Evolutionary conservation across 2,797 vertebrate species (phyloP), one percentile per base, ranked within the genome.

Genomic region (Esox masquinongy): DNA sequence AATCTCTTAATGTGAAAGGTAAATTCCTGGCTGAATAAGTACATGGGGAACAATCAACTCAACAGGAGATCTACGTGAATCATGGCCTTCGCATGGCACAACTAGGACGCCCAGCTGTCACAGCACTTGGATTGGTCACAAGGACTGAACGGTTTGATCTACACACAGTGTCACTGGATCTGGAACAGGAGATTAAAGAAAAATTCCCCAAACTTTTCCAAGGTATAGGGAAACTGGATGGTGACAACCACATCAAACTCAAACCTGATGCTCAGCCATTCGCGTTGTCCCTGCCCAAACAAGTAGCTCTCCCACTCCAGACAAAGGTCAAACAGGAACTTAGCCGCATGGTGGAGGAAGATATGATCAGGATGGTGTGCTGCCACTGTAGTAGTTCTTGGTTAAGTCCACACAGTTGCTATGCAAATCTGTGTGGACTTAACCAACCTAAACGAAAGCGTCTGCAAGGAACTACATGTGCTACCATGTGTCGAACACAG

Each of bases 401-500:
- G 75, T 14, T n/a, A n/a, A n/a, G n/a, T n/a, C n/a, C 14, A 36
- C 22, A 75, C n/a, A 43, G 47, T 29, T 9, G 47, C 19, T 19
- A 53, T 73, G 4, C 4, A n/a, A 5, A 77, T 77, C 16, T 79
- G 77, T 74, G 39, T 74, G n/a, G 74, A 79, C 26, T 49, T 77
- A 26, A 77, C 75, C 5, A 51, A 43, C 3, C 22, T 79, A 15
- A 82, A 78, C 43, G 2, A 24, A 43, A 43, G 39, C 51, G 11
- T 53, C 14, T 16, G 51, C 8, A 3, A 4, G 9, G 39, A 43
- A 43, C 5, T 7, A 43, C 5, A 63, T 9, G 22, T 63, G n/a
- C 22, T 26, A 14, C 59, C 12, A n/a, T 63, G 22, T 63, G 59
- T 63, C 4, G 22, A 26, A 63, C 24, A 24, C 24, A 61, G 4